Evolutionary conservation across 2,113 vertebrate genomes (phyloP).

Genomic region (Alligator mississippiensis): DNA sequence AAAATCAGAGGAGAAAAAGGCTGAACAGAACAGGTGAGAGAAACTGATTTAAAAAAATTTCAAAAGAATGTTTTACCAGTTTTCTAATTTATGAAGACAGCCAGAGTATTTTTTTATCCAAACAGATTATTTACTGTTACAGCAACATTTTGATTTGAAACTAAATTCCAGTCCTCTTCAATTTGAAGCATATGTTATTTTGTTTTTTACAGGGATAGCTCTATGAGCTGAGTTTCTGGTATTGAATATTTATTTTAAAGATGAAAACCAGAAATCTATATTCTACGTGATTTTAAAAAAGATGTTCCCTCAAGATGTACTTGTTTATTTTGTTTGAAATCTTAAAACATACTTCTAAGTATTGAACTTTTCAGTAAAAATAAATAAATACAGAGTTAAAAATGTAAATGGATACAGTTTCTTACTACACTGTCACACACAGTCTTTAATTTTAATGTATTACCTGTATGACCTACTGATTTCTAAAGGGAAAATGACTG

Average conservation of each 20-base stretch:
- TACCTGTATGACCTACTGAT: background rate
- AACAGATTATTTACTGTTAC: background rate
- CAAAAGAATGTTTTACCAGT: background rate
- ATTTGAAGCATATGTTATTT: background rate
- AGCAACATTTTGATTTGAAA: background rate
- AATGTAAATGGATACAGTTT: background rate
- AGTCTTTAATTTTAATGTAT: background rate
- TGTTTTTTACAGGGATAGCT: background rate
- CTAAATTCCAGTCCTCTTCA: background rate
- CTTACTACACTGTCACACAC: background rate
- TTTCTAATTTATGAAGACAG: background rate
- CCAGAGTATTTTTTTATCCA: background rate
- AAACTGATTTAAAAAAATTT: background rate
- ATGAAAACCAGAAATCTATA: background rate
- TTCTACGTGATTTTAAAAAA: background rate
- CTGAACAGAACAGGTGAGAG: slow-evolving; percentile 64
- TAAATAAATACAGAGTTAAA: background rate
- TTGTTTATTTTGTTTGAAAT: background rate
- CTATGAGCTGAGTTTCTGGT: background rate
- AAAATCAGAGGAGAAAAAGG: background rate
- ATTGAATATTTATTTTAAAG: background rate
- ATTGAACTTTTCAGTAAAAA: background rate
- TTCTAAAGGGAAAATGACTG: background rate
- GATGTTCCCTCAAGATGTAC: background rate
- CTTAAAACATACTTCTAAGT: background rate